Evolutionary conservation across 2,888 invertebrate species (phyloP), one percentile per base, ranked within the genome.

Genomic region (Globia sparganii): DNA sequence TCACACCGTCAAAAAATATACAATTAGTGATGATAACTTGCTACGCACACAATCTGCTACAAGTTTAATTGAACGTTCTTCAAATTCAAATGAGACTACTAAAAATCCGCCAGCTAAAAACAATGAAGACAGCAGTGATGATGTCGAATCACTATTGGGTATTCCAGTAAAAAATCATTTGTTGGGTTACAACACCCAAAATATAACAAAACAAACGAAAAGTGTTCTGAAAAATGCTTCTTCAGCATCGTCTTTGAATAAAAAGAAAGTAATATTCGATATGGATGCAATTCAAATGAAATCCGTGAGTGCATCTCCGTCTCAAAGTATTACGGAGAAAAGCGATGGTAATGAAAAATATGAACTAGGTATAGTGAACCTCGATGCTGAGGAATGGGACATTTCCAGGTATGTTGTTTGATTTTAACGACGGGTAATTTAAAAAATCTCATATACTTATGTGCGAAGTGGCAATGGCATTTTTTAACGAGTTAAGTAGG

Each of bases 191-290:
- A 93, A 92, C 77, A 82, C 91, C 64, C 83, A 86, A 73, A 88
- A 84, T 80, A 90, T 53, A 43, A 70, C 86, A 15, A 94, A 94
- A 86, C 94, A 93, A 89, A 95, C 97, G 66, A 97, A 97, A 92
- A 96, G 97, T 70, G 97, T 97, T 49, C 90, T 97, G 56, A 97
- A 97, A 93, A 96, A 95, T 89, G 97, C 95, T 66, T 96, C 97
- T 4, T 97, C 97, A 1, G 94, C 94, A 37, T 97, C 96, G 58
- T 97, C 97, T 64, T 90, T 97, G 43, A 95, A 97, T 40, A 97
- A 97, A 87, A 97, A 97, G 91, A 97, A 97, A 93, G 97, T 97
- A 13, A 88, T 97, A 66, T 97, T 97, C 87, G 97, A 97, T 93
- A 95, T 97, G 92, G 97, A 97, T 86, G 96, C 97, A 6, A 96